phyloP scores from a whole-genome alignment of 2,797 vertebrate species.

The Discoglossus pictus region DNA sequence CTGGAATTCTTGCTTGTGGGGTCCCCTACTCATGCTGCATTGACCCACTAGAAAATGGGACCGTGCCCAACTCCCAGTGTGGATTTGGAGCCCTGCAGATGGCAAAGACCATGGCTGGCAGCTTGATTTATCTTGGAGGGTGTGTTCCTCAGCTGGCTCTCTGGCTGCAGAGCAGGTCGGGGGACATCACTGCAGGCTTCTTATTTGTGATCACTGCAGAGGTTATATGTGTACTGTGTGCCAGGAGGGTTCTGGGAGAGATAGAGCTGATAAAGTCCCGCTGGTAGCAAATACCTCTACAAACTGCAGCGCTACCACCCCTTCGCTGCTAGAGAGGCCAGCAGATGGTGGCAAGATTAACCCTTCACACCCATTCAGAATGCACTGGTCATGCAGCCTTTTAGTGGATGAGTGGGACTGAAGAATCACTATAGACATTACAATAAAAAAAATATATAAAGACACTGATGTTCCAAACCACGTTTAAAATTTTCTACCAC shows the following conservation, averaged over 20 bases:
- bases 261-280: constrained; percentile 59
- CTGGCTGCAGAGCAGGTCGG: constrained; percentile 72
- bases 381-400: too few species aligned
- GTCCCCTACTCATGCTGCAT: constrained; percentile 89
- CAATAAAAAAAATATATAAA: too few species aligned
- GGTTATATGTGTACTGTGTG: constrained; percentile 68
- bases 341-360: too few species aligned
- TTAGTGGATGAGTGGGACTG: too few species aligned
- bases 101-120: constrained; percentile 67
- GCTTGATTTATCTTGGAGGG: constrained; percentile 74
- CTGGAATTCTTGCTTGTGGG: constrained; percentile 79
- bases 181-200: constrained; percentile 45
- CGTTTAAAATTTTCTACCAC: too few species aligned
- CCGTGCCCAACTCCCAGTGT: constrained; percentile 80
- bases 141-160: constrained; percentile 73
- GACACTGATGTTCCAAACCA: too few species aligned
- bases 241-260: constrained; percentile 65
- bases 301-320: too few species aligned
- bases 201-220: constrained; percentile 66
- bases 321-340: too few species aligned
- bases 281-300: not conserved
- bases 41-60: constrained; percentile 75
- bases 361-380: too few species aligned
- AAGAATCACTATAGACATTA: too few species aligned
- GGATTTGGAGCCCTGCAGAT: constrained; percentile 72